Evolutionary conservation across 1,140 invertebrate species (phyloP).

Genomic region (Bombus breviceps): DNA sequence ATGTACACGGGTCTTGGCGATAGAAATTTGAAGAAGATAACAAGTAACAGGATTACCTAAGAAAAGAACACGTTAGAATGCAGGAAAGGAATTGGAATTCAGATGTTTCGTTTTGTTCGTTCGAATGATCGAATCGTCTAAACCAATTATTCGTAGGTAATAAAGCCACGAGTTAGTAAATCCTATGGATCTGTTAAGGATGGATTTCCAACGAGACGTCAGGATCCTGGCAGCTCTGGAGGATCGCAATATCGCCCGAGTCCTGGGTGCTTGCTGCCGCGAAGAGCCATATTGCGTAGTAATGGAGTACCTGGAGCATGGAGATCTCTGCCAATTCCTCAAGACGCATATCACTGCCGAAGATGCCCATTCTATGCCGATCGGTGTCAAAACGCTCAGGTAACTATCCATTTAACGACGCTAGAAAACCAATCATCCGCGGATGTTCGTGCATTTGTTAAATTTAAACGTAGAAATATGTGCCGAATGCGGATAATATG

Average conservation of each 20-base stretch:
- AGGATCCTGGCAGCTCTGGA: slow-evolving; percentile 93
- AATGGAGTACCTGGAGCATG: slow-evolving; percentile 95
- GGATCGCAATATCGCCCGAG: slow-evolving; percentile 93
- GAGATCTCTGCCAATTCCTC: slow-evolving; percentile 95
- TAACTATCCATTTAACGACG: slow-evolving; percentile 62
- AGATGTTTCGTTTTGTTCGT: not conserved
- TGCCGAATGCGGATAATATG: not conserved
- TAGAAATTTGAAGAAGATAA: not conserved
- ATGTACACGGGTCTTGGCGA: not conserved
- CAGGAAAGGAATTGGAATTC: not conserved
- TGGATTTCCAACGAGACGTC: slow-evolving; percentile 95
- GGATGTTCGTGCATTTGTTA: not conserved
- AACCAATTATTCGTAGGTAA: not conserved
- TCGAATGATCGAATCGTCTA: not conserved
- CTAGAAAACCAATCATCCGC: not conserved
- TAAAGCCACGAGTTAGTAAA: not conserved
- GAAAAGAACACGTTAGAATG: not conserved
- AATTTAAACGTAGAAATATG: too few relatives aligned
- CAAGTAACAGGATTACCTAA: not conserved
- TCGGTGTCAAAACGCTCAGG: slow-evolving; percentile 86
- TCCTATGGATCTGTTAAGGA: slow-evolving; percentile 82
- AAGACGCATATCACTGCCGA: slow-evolving; percentile 86
- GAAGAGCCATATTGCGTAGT: slow-evolving; percentile 93
- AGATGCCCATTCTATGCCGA: slow-evolving; percentile 83
- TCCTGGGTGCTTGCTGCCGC: slow-evolving; percentile 92